Base-by-base conservation (phyloP, 2,797 vertebrate genomes). In the Poecile montanus region DNA sequence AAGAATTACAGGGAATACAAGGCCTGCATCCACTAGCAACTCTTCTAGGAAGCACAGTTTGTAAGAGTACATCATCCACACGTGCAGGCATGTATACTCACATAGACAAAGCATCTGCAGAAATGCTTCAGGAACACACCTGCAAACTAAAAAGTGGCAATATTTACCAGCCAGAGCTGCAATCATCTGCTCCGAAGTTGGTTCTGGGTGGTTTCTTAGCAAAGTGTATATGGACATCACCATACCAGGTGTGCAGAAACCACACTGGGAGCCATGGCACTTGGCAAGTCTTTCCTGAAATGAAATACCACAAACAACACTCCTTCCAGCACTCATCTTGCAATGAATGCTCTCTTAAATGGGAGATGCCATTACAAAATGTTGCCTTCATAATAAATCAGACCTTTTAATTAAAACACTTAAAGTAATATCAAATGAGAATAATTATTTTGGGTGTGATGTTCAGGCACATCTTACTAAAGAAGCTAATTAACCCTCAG, bases 231-330 rank as follows among this genome's bases (percentile, higher is more conserved):
- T 98, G 79, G 99, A 99, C 99, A 99, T 99, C 97, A 99, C 99
- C 98, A 99, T 99, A 56, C 99, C 99, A 4, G 99, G 99, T 0
- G 98, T 98, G 94, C 99, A 99, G 98, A 99, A 99, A 42, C 99
- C 99, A 11, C 99, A 99, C 94, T 99, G 99, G 48, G 99, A 99
- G 56, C 99, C 98, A 1, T 99, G 98, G 81, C 98, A 98, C 95
- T 98, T 99, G 29, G 98, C 99, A 27, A 99, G 98, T 21, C 98
- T 98, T 97, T 99, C 98, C 99, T 99, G 96, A 98, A 99, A 95
- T 4, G 9, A 75, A 76, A 73, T 14, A 73, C 9, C 60, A 76
- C 38, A 84, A 89, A 73, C 3, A 66, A 38, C 40, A 21, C n/a
- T 53, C 38, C 18, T 72, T 54, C 18, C 40, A 70, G 70, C 96